These are phyloP conservation scores for Ornithoptera priamus DNA, from an alignment of 2,888 invertebrate genomes.

Conservation along the genomic window DNA sequence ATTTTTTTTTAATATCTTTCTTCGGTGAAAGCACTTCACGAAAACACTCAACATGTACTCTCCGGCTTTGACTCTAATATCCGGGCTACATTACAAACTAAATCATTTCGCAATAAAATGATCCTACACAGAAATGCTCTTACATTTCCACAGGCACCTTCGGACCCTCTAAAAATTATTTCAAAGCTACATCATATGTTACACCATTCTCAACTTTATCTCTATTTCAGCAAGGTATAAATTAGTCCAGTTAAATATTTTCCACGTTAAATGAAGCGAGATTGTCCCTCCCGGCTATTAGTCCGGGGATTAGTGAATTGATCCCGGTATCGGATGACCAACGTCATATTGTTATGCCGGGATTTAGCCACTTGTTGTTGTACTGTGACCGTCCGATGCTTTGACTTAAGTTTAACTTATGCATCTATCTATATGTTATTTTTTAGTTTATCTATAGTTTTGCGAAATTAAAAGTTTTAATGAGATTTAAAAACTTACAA, in stretches of 20 bases:
- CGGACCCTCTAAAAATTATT: slow-evolving; percentile 63
- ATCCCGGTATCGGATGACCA: slow-evolving; percentile 75
- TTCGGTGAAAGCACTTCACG: neutral
- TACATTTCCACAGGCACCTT: slow-evolving; percentile 60
- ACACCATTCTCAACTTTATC: slow-evolving; percentile 38
- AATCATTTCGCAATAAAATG: slow-evolving; percentile 68
- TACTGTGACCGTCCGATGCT: neutral
- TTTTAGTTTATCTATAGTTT: too few species aligned
- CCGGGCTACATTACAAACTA: slow-evolving; percentile 16
- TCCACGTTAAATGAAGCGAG: slow-evolving; percentile 40
- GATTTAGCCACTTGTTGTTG: slow-evolving; percentile 66
- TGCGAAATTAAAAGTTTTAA: too few species aligned
- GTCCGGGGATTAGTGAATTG: slow-evolving; percentile 71
- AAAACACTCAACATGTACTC: neutral
- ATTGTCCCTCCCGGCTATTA: slow-evolving; percentile 63
- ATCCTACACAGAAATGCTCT: slow-evolving; percentile 79
- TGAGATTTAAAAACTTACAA: too few species aligned
- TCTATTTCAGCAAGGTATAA: slow-evolving; percentile 15
- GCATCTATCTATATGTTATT: too few species aligned
- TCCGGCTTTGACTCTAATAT: slow-evolving; percentile 4
- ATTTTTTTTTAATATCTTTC: neutral
- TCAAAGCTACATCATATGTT: slow-evolving; percentile 36
- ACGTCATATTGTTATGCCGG: slow-evolving; percentile 70
- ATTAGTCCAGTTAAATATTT: neutral
- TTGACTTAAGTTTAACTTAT: too few species aligned